Conservation (phyloP, 2,113 vertebrate genomes). For the Thomomys bottae region DNA sequence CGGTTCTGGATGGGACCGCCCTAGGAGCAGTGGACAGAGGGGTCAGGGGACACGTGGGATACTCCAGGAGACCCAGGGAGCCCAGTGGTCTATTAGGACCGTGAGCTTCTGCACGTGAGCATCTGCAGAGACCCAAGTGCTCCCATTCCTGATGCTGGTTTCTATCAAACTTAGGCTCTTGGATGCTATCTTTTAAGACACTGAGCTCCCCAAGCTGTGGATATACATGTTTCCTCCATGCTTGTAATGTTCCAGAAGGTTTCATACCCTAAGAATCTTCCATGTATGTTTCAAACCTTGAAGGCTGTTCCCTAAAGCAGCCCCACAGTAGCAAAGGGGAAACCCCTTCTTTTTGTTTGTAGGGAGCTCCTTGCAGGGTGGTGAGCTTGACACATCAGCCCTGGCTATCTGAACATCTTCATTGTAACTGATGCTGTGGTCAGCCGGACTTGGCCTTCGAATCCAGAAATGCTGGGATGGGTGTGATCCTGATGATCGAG, state of each 20-base stretch:
- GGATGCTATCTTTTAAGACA: not conserved
- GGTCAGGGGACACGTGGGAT: not conserved
- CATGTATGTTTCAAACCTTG: not conserved
- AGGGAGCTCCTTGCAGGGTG: no score
- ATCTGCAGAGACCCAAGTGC: not conserved
- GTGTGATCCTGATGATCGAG: not conserved
- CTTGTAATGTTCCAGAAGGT: not conserved
- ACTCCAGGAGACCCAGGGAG: not conserved
- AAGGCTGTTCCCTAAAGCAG: not conserved
- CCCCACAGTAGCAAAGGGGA: not conserved
- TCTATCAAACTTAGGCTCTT: not conserved
- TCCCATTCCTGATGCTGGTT: not conserved
- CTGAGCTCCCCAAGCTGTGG: not conserved
- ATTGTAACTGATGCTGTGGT: not conserved
- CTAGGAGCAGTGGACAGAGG: slow-evolving; percentile 81
- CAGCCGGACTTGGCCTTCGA: not conserved
- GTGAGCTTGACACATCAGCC: not conserved
- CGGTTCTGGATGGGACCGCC: slow-evolving; percentile 98
- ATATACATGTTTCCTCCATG: not conserved
- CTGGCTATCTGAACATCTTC: not conserved
- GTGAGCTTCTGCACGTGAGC: not conserved
- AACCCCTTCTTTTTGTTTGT: not conserved
- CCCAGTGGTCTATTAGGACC: no score
- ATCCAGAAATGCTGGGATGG: not conserved
- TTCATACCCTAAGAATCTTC: not conserved